Evolutionary conservation across 2,113 vertebrate genomes (phyloP).

Genomic region (Oenanthe melanoleuca): DNA sequence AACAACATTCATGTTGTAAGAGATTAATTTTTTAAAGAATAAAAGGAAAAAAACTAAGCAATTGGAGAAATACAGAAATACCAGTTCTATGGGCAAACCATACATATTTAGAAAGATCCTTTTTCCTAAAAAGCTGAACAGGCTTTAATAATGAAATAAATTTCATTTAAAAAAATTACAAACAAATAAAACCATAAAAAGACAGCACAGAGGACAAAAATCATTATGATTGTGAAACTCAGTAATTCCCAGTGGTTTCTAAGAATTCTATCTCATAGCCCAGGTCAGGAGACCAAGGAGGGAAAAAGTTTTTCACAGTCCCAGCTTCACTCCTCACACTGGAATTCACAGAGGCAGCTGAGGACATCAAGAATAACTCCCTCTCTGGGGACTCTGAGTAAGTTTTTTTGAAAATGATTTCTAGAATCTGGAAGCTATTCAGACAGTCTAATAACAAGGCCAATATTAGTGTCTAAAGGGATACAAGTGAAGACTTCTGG

Average conservation of each 20-base stretch:
- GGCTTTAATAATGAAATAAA: background rate
- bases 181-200: background rate
- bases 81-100: background rate
- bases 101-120: background rate
- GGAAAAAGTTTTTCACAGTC: rapidly evolving
- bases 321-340: background rate
- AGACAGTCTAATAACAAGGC: background rate
- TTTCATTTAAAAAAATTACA: background rate
- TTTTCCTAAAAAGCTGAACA: background rate
- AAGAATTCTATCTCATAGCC: background rate
- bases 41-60: background rate
- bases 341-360: background rate
- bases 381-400: background rate
- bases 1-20: background rate
- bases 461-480: background rate
- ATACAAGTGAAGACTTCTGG: background rate
- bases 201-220: background rate
- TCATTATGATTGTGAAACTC: background rate
- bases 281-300: background rate
- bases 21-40: background rate
- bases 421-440: slow-evolving; percentile 8
- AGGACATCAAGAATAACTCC: background rate
- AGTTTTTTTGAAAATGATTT: background rate
- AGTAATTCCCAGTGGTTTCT: background rate
- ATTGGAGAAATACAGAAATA: background rate